phyloP scores from a whole-genome alignment of 2,888 invertebrate species.

The Drosophila pseudotakahashii region DNA sequence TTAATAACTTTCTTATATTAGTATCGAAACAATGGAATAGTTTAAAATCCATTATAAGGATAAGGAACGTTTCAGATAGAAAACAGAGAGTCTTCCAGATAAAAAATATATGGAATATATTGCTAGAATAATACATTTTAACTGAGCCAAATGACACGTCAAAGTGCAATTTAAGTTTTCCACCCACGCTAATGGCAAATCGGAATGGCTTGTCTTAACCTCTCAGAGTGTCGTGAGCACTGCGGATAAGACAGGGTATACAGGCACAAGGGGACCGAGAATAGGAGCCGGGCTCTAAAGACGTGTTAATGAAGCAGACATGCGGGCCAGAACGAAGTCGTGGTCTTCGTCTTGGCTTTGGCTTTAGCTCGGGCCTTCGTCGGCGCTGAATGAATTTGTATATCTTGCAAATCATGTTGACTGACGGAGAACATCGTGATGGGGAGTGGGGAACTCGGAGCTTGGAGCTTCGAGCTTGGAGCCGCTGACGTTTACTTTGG shows the following conservation, averaged over 20 bases:
- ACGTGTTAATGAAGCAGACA: conserved; percentile 79
- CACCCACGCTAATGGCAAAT: conserved; percentile 13
- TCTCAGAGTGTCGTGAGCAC: conserved; percentile 1
- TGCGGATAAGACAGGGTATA: conserved; percentile 24
- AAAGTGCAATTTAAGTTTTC: background rate
- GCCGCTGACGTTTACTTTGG: conserved; percentile 43
- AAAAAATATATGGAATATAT: too few species aligned
- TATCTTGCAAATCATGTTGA: conserved; percentile 79
- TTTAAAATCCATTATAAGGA: too few species aligned
- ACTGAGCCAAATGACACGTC: background rate
- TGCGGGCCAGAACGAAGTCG: conserved; percentile 59
- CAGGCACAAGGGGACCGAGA: conserved; percentile 12
- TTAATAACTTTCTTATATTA: too few species aligned
- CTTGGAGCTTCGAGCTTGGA: background rate
- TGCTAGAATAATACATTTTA: background rate
- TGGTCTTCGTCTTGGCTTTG: conserved; percentile 33
- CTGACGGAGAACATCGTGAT: conserved; percentile 56
- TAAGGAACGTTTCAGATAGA: too few species aligned
- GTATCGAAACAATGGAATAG: too few species aligned
- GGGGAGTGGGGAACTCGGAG: background rate
- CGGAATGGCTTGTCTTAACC: conserved; percentile 7
- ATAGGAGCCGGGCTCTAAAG: conserved; percentile 51
- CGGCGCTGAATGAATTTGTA: conserved; percentile 75
- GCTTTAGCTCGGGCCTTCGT: conserved; percentile 18
- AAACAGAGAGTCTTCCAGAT: too few species aligned